Percentiles rank a stretch among this genome's conserved stretches.
phyloP scores from a whole-genome alignment of 1,140 invertebrate genomes.

The Drosophila mauritiana region DNA sequence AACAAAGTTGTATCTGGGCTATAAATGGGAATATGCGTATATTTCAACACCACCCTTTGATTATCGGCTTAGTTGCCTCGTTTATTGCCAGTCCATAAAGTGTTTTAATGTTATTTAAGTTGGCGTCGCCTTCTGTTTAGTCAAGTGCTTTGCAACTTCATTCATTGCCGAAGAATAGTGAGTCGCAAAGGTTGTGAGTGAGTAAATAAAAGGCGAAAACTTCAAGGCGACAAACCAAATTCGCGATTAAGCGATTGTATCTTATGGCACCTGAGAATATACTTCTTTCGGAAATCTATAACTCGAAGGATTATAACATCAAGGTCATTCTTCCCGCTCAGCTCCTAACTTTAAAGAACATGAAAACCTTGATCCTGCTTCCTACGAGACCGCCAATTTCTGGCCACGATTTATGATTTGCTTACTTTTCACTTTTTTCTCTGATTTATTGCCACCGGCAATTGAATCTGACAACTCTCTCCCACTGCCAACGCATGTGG shows the following conservation, averaged over 20 bases:
- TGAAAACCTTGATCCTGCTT: not conserved
- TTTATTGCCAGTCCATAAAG: constrained; percentile 26
- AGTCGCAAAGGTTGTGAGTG: constrained; percentile 4
- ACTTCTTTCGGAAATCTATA: not conserved
- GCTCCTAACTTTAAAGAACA: constrained; percentile 13
- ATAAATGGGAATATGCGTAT: constrained; percentile 18
- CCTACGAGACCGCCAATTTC: constrained; percentile 10
- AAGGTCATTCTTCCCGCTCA: not conserved
- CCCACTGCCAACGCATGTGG: constrained; percentile 24
- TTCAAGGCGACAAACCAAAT: constrained; percentile 22
- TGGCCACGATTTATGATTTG: constrained; percentile 35
- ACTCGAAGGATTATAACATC: constrained; percentile 1
- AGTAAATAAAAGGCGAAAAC: constrained; percentile 24
- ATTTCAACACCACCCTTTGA: constrained; percentile 17
- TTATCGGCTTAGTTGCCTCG: constrained; percentile 28
- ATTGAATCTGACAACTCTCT: constrained; percentile 40
- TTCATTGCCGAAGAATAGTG: constrained; percentile 21
- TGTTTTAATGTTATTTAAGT: constrained; percentile 24
- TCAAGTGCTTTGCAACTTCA: constrained; percentile 34
- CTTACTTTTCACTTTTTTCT: constrained; percentile 3
- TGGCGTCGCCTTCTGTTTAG: constrained; percentile 25
- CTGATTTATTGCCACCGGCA: constrained; percentile 26
- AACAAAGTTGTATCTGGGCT: constrained; percentile 17
- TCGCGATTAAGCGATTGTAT: not conserved
- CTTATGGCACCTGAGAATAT: too few species aligned